Evolutionary conservation across 2,797 vertebrate genomes (phyloP).

Genomic region (Pangasius krempfi): DNA sequence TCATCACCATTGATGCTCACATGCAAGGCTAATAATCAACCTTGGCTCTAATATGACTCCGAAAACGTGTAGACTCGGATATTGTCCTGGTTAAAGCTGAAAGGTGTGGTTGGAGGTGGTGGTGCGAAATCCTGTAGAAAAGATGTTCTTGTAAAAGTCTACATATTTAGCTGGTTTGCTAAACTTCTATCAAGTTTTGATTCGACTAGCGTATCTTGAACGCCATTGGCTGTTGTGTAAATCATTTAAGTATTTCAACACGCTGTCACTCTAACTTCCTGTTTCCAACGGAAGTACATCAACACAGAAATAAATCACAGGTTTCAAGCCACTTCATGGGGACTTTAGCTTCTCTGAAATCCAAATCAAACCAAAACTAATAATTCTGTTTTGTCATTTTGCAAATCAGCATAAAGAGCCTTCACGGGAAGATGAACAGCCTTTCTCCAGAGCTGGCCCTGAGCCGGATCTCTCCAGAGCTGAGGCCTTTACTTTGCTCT

Average conservation of each 20-base stretch:
- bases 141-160: background rate
- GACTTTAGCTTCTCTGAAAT: background rate
- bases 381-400: background rate
- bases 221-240: background rate
- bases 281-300: background rate
- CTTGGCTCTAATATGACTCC: background rate
- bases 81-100: background rate
- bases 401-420: background rate
- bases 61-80: background rate
- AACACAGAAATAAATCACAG: background rate
- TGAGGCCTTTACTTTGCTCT: conserved; percentile 89
- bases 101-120: background rate
- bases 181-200: background rate
- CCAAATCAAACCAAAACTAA: background rate
- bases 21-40: background rate
- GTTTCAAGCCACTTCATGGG: background rate
- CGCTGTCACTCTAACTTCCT: background rate
- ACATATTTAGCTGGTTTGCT: background rate
- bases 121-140: background rate
- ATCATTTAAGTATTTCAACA: background rate
- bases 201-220: background rate
- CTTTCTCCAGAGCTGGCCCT: conserved; percentile 94
- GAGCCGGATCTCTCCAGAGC: conserved; percentile 90
- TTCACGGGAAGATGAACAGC: conserved; percentile 74
- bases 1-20: background rate